Percentiles rank a stretch among this genome's conserved stretches.
Evolutionary conservation across 30 jellyfish, hydroid and myxozoan species (phyloP).

Genomic region (Euphysa ruthae): DNA sequence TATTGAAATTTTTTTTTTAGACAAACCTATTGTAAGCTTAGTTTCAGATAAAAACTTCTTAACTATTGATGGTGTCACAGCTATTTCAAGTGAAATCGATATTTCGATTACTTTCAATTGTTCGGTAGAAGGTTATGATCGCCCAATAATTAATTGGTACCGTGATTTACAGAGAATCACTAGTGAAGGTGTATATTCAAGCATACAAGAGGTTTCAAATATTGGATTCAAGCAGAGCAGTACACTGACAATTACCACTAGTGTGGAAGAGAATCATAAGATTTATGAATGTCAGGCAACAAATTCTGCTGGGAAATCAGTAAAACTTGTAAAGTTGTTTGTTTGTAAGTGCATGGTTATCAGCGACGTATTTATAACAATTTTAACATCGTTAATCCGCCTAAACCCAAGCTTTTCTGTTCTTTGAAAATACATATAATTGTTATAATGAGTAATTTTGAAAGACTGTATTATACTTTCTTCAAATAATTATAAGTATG

Average conservation of each 20-base stretch:
- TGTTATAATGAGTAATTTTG: too few species aligned
- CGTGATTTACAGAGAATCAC: not conserved
- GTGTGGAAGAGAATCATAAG: not conserved
- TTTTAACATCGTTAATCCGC: too few species aligned
- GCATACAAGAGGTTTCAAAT: not conserved
- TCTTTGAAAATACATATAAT: too few species aligned
- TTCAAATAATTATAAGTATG: too few species aligned
- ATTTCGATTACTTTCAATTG: not conserved
- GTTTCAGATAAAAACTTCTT: not conserved
- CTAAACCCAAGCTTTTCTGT: too few species aligned
- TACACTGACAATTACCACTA: not conserved
- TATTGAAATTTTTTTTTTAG: too few species aligned
- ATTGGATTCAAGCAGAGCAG: not conserved
- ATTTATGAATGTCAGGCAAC: not conserved
- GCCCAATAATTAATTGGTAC: not conserved
- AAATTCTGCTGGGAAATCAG: not conserved
- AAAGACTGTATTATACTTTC: too few species aligned
- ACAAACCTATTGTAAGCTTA: not conserved
- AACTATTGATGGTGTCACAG: not conserved
- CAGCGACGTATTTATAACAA: too few species aligned
- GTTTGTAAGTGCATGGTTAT: constrained; percentile 7
- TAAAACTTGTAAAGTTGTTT: not conserved
- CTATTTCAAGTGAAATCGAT: not conserved
- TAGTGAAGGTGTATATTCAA: not conserved
- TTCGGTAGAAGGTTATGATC: not conserved